Evolutionary conservation across 1,140 invertebrate genomes (phyloP).

Genomic region (Halesus radiatus): DNA sequence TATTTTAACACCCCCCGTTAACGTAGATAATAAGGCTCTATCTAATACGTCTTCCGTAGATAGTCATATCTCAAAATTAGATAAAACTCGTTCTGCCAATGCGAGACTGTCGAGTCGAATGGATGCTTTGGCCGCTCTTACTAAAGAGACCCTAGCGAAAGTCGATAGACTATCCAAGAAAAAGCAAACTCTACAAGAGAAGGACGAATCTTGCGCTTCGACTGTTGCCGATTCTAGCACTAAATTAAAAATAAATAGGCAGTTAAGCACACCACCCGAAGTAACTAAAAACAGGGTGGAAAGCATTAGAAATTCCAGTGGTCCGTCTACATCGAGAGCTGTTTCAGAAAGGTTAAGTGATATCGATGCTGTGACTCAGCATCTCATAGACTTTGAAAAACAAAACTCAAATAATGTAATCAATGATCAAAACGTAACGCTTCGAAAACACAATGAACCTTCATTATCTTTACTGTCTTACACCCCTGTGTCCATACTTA

Average conservation of each 20-base stretch:
- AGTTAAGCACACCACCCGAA: not conserved
- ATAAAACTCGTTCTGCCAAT: slow-evolving; percentile 40
- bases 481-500: slow-evolving; percentile 82
- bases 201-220: not conserved
- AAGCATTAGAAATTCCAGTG: not conserved
- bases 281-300: not conserved
- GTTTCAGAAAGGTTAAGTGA: slow-evolving; percentile 67
- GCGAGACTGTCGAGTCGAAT: slow-evolving; percentile 73
- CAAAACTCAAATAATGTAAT: slow-evolving; percentile 64
- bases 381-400: slow-evolving; percentile 70
- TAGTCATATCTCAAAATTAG: slow-evolving; percentile 44
- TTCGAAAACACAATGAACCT: slow-evolving; percentile 60
- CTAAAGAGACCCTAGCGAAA: slow-evolving; percentile 77
- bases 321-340: slow-evolving; percentile 57
- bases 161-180: slow-evolving; percentile 75
- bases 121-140: slow-evolving; percentile 76
- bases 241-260: slow-evolving; percentile 22
- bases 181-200: slow-evolving; percentile 20
- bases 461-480: slow-evolving; percentile 65
- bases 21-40: slow-evolving; percentile 43
- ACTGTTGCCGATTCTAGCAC: slow-evolving; percentile 10
- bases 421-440: slow-evolving; percentile 66
- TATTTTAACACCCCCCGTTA: slow-evolving; percentile 25
- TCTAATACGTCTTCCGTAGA: slow-evolving; percentile 54
- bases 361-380: slow-evolving; percentile 69